These are phyloP conservation scores for Caenorhabditis sp. DNA, from an alignment of 2,888 invertebrate species.

Conservation along the genomic window DNA sequence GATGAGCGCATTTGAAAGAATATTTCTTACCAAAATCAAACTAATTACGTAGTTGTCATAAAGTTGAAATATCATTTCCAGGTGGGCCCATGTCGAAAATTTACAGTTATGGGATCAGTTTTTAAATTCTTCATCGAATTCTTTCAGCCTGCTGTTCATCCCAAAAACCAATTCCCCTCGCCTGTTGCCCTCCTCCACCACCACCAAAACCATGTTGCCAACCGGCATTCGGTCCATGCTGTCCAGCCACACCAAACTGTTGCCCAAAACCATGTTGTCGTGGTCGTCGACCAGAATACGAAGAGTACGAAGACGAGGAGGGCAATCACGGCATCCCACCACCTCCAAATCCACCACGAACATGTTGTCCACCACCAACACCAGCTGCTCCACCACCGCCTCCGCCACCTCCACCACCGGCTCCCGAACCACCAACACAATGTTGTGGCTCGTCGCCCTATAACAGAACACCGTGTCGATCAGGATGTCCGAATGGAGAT, in stretches of 20 bases:
- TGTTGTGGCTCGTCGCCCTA: conserved; percentile 48
- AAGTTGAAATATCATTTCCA: too few relatives aligned
- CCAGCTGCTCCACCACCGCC: conserved; percentile 62
- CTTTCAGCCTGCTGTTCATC: conserved; percentile 55
- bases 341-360: conserved; percentile 58
- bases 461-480: conserved; percentile 38
- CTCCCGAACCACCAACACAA: conserved; percentile 64
- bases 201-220: conserved; percentile 66
- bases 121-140: too few relatives aligned
- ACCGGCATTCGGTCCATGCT: conserved; percentile 64
- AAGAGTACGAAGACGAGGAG: conserved; percentile 57
- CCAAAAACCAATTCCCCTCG: conserved; percentile 57
- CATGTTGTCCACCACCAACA: conserved; percentile 61
- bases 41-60: too few relatives aligned
- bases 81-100: too few relatives aligned
- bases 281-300: conserved; percentile 60
- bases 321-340: conserved; percentile 33
- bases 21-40: too few relatives aligned
- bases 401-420: conserved; percentile 64
- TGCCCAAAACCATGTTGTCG: conserved; percentile 62
- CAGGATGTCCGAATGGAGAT: conserved; percentile 52
- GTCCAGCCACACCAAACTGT: conserved; percentile 63
- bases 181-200: conserved; percentile 67
- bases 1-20: too few relatives aligned
- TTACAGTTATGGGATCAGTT: too few relatives aligned